These are phyloP conservation scores for Calypte anna DNA, from an alignment of 2,113 vertebrate genomes.

Conservation along the genomic window DNA sequence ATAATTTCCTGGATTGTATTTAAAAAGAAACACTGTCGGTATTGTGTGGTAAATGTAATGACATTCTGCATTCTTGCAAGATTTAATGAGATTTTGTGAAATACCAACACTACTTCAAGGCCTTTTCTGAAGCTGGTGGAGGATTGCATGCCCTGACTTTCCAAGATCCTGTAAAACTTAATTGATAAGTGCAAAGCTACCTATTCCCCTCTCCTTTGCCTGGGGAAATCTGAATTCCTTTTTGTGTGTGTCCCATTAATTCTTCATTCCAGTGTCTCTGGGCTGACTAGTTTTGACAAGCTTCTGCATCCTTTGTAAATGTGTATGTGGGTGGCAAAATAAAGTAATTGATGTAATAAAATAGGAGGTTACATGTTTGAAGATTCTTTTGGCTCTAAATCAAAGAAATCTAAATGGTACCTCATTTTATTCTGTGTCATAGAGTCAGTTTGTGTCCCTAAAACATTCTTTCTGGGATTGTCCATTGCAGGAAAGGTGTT, in stretches of 20 bases:
- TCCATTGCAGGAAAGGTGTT: background rate
- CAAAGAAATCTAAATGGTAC: conserved; percentile 21
- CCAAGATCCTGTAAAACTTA: conserved; percentile 21
- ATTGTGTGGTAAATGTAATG: background rate
- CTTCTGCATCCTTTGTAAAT: background rate
- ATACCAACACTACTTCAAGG: background rate
- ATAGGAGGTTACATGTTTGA: background rate
- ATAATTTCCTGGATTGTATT: background rate
- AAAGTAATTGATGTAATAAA: conserved; percentile 18
- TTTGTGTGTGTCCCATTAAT: background rate
- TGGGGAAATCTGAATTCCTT: conserved; percentile 34
- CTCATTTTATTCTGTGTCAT: background rate
- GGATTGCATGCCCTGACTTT: background rate
- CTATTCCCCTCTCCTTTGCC: conserved; percentile 6
- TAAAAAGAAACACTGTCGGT: background rate
- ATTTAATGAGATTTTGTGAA: conserved; percentile 9
- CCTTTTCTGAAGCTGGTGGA: background rate
- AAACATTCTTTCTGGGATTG: background rate
- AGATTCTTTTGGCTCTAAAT: conserved; percentile 18
- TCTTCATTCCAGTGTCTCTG: conserved; percentile 22
- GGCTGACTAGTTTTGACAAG: conserved; percentile 19
- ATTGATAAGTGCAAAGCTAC: conserved; percentile 13
- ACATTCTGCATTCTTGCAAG: background rate
- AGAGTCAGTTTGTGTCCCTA: background rate
- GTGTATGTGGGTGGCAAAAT: background rate